Evolutionary conservation across 2,888 invertebrate genomes (phyloP), one percentile per base, ranked within the genome.

Genomic region (Ophion ellenae): DNA sequence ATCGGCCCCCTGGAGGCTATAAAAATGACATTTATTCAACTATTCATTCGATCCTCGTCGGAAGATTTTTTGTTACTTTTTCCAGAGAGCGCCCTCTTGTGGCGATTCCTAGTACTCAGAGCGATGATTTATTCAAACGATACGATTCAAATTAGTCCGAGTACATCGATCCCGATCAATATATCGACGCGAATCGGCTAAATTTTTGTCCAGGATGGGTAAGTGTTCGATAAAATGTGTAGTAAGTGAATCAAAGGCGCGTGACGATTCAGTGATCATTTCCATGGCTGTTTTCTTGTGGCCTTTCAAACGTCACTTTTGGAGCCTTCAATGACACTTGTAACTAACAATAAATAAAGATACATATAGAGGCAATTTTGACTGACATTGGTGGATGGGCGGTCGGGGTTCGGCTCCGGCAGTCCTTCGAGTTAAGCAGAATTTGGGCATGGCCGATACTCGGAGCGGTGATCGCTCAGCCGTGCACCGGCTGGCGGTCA

Each of bases 191-290:
- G 14, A 53, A 53, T 17, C 17, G 17, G 14, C 14, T 53, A 53
- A 53, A 53, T 53, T 53, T 17, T 53, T 53, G 17, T 53, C 53
- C 53, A 53, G 17, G 17, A 53, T 40, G 70, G 28, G 45, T 47
- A 47, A 28, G 84, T 59, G 74, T 75, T 83, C 83, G 85, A 53
- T 53, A 14, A 53, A 53, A 53, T 53, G 17, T 53, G 17, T 53
- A 40, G 17, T 17, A 17, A 53, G 17, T 53, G 17, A 2, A 53
- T 53, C 53, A 53, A 53, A 53, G 14, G 14, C 53, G 11, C 53
- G 53, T 17, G 17, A 17, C 17, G 17, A 53, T 17, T 17, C 5
- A 14, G 5, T 11, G 0, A 53, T 10, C 7, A 53, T 53, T 53
- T 17, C 11, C 3, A 53, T 14, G 14, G 40, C 40, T 40, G 40